Conservation (phyloP, 2,888 invertebrate species). For the Cotesia congregata region DNA sequence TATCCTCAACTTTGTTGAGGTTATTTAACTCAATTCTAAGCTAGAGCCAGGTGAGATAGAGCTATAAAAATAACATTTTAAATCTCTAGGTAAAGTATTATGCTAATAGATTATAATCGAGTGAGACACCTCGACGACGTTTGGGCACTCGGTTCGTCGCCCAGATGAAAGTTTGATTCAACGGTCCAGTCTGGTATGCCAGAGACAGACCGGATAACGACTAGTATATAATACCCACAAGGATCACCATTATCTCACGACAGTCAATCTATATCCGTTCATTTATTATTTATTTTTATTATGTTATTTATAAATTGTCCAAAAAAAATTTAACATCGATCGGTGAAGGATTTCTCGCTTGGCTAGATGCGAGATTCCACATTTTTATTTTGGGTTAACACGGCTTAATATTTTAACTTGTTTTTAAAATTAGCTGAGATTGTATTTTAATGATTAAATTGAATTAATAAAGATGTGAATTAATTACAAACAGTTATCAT, state of each 20-base stretch:
- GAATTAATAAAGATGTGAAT: too few species aligned
- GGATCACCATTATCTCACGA: conserved; percentile 11
- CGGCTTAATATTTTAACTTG: background rate
- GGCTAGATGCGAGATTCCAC: background rate
- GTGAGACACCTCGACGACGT: conserved; percentile 61
- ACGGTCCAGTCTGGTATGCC: background rate
- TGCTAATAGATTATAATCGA: conserved; percentile 63
- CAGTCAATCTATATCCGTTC: conserved; percentile 12
- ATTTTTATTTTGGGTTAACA: background rate
- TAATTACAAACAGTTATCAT: too few species aligned
- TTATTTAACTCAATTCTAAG: too few species aligned
- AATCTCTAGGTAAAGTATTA: conserved; percentile 46
- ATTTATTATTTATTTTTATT: background rate
- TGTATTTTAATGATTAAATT: too few species aligned
- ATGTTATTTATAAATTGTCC: background rate
- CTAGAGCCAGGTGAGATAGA: too few species aligned
- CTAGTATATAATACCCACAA: background rate
- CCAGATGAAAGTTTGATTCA: conserved; percentile 30
- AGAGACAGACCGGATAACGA: conserved; percentile 5
- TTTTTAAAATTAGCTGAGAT: too few species aligned
- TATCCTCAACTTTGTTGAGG: background rate
- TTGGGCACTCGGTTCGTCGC: conserved; percentile 43
- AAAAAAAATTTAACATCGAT: background rate
- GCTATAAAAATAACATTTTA: background rate
- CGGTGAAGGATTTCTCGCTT: background rate